A percentile compares a stretch with the other conserved stretches of the same genome.
Conservation (phyloP, 37 sponge, comb jelly and placozoan genomes). For the Diacarnus erythraeanus region DNA sequence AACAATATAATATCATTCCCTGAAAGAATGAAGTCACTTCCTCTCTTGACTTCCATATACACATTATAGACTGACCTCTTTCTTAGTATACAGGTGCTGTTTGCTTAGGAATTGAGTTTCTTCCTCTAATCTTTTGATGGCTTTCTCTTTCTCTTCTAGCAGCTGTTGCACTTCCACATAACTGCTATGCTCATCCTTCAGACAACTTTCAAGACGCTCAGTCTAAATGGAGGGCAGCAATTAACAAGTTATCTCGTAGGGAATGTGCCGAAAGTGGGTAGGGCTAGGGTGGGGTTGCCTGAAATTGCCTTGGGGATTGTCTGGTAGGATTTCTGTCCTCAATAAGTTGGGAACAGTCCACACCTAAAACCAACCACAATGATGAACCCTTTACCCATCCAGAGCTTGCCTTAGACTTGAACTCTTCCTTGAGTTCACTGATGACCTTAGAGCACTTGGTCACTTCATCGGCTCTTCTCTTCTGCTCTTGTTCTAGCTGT, state of each 20-base stretch:
- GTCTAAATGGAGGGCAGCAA: neutral
- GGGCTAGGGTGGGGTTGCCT: neutral
- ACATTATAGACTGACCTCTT: no score
- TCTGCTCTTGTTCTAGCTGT: neutral
- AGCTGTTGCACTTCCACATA: neutral
- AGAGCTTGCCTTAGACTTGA: neutral
- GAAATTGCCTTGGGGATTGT: no score
- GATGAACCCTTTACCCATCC: neutral
- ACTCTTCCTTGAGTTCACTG: constrained; percentile 11
- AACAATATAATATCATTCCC: no score
- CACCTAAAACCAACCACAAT: neutral
- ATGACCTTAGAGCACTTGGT: constrained; percentile 16
- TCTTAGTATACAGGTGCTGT: constrained; percentile 13
- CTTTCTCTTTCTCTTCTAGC: constrained; percentile 23
- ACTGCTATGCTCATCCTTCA: neutral
- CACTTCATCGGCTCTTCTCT: constrained; percentile 15
- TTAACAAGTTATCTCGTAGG: no score
- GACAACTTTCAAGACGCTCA: neutral
- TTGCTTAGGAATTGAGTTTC: constrained; percentile 17
- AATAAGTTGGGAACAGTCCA: no score
- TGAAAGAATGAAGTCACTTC: no score
- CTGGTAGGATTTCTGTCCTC: no score
- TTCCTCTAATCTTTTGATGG: constrained; percentile 19
- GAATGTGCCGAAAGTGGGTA: no score
- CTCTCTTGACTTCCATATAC: no score